These are phyloP conservation scores for Stichopus horrens DNA, from an alignment of 53 echinoderm and acorn worm species.

Conservation along the genomic window DNA sequence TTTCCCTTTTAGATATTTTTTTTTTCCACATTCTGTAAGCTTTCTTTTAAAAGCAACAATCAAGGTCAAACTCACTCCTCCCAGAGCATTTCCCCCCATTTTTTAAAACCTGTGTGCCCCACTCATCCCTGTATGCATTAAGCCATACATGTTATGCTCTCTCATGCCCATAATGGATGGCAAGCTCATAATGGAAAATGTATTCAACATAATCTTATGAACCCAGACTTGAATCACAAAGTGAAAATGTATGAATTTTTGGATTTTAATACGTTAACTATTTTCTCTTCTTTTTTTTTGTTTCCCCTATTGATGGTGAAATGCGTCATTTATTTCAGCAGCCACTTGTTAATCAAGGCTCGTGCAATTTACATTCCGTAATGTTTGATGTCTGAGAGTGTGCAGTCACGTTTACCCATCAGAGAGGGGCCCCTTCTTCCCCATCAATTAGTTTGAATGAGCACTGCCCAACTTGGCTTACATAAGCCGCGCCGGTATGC, in stretches of 20 bases:
- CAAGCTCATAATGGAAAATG: not conserved
- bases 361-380: constrained; percentile 39
- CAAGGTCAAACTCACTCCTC: constrained; percentile 6
- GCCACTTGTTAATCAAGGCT: constrained; percentile 53
- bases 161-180: not conserved
- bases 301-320: constrained; percentile 12
- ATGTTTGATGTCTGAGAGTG: constrained; percentile 44
- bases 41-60: not conserved
- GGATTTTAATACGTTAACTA: constrained; percentile 14
- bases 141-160: not conserved
- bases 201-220: constrained; percentile 7
- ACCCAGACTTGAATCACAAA: constrained; percentile 9
- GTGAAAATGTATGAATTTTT: constrained; percentile 13
- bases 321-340: constrained; percentile 46
- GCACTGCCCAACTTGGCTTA: constrained; percentile 46
- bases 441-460: constrained; percentile 52
- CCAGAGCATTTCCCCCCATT: not conserved
- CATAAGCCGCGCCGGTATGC: constrained; percentile 26
- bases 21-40: not conserved
- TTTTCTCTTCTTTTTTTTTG: not conserved
- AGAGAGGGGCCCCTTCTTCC: constrained; percentile 46
- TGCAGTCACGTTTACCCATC: constrained; percentile 50
- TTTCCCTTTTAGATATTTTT: constrained; percentile 1
- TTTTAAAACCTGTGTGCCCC: not conserved
- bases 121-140: not conserved